Evolutionary conservation across 1,140 invertebrate species (phyloP).

Genomic region (Penaeus chinensis): DNA sequence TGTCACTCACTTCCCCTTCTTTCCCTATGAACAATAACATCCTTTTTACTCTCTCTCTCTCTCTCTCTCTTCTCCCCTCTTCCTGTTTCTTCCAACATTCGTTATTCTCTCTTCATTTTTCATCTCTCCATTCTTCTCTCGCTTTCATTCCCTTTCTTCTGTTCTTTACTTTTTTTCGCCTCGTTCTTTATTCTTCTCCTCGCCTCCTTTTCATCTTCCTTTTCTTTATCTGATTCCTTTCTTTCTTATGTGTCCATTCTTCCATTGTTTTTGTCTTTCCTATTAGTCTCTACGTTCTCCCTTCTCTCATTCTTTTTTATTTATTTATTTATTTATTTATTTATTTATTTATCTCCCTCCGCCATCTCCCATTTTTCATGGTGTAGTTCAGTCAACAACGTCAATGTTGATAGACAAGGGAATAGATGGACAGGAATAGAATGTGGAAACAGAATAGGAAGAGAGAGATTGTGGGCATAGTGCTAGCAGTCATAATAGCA

Average conservation of each 20-base stretch:
- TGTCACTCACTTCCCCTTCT: constrained; percentile 7
- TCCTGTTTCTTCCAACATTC: background rate
- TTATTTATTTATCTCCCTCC: no score
- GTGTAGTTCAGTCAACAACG: no score
- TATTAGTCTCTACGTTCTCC: no score
- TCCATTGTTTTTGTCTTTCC: background rate
- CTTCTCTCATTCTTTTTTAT: no score
- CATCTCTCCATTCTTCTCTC: background rate
- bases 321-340: no score
- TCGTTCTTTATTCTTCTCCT: background rate
- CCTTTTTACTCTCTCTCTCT: background rate
- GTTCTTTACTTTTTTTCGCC: background rate
- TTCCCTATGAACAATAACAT: background rate
- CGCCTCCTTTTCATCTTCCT: background rate
- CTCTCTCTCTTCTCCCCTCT: background rate
- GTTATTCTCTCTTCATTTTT: background rate
- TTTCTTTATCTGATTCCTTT: background rate
- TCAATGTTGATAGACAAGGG: no score
- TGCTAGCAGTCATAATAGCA: no score
- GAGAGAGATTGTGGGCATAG: no score
- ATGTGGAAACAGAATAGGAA: no score
- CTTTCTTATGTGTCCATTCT: background rate
- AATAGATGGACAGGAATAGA: no score
- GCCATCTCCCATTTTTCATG: no score
- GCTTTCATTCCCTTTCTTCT: background rate